Evolutionary conservation across 1,140 invertebrate genomes (phyloP), one percentile per base, ranked within the genome.

Genomic region (Eupristina koningsbergeri): DNA sequence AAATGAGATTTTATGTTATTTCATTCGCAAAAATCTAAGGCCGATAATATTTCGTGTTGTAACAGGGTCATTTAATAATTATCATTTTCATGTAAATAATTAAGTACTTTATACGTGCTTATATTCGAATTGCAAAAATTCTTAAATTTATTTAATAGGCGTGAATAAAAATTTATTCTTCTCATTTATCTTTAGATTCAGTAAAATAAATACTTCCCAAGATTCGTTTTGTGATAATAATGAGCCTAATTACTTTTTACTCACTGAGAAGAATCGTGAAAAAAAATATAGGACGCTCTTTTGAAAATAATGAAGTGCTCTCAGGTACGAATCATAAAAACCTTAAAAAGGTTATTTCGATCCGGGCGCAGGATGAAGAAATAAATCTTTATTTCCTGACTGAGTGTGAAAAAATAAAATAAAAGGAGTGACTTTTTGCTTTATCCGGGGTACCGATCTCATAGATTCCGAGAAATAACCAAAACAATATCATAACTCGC

Each of bases 401-500:
- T 47, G 74, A 81, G 85, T 81, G 81, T 81, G 79, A 81, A 77
- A 39, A 82, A 80, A 81, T 61, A 86, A 81, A 71, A 26, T 74
- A 77, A 74, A 76, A 63, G 74, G 31, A 74, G 61, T 76, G 83
- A 86, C 86, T 87, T 86, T 81, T 85, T 78, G 85, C 85, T 91
- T 91, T 91, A 91, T 91, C 90, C 90, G 86, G 88, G 84, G 87
- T 86, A 90, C 90, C 90, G 90, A 91, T 91, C 90, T 89, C 88
- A 89, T 91, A 90, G 89, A 92, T 93, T 92, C 91, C 89, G 74
- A 91, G 91, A 93, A 93, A 84, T 79, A 83, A 79, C 87, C 88
- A 89, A 90, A 92, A 92, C 90, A 92, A 92, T 93, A 92, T 92
- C 91, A 92, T 93, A 93, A 93, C 89, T 93, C 89, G 88, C 91